phyloP scores from a whole-genome alignment of 2,113 vertebrate species.

The Salvelinus sp. region DNA sequence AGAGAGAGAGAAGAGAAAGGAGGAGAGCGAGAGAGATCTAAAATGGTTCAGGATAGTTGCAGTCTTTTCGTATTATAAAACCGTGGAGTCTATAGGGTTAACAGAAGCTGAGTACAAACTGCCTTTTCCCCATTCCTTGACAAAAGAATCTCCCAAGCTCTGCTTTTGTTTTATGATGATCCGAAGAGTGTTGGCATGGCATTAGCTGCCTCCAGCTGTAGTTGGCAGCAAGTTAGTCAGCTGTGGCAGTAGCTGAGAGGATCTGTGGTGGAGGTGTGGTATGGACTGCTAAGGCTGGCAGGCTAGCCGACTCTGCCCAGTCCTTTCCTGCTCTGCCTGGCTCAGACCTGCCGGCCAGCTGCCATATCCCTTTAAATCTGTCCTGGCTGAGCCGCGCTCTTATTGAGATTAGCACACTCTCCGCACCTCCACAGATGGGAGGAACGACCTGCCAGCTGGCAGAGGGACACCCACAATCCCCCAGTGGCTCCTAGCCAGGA shows the following conservation, averaged over 20 bases:
- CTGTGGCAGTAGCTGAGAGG: conserved; percentile 19
- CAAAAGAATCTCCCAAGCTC: too few relatives aligned
- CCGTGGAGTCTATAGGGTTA: too few relatives aligned
- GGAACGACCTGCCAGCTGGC: conserved; percentile 78
- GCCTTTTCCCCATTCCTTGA: too few relatives aligned
- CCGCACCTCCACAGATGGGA: conserved; percentile 78
- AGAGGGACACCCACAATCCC: conserved; percentile 70
- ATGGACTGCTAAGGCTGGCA: conserved; percentile 7
- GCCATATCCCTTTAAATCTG: conserved; percentile 76
- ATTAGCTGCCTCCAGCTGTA: conserved; percentile 2
- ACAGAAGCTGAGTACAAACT: too few relatives aligned
- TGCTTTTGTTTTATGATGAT: too few relatives aligned
- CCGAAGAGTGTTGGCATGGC: neutral
- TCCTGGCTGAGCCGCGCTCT: conserved; percentile 63
- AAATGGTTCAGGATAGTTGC: too few relatives aligned
- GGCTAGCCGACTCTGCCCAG: neutral
- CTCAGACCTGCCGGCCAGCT: conserved; percentile 68
- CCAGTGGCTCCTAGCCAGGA: conserved; percentile 70
- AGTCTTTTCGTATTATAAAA: too few relatives aligned
- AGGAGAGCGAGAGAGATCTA: too few relatives aligned
- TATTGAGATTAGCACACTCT: conserved; percentile 77
- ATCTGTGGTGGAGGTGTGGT: conserved; percentile 11
- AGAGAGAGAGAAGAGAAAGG: too few relatives aligned
- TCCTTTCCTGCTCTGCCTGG: neutral
- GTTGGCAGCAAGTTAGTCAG: neutral